Percentiles rank a stretch among this genome's conserved stretches.
Evolutionary conservation across 2,113 vertebrate genomes (phyloP).

Genomic region (Pluvialis apricaria): DNA sequence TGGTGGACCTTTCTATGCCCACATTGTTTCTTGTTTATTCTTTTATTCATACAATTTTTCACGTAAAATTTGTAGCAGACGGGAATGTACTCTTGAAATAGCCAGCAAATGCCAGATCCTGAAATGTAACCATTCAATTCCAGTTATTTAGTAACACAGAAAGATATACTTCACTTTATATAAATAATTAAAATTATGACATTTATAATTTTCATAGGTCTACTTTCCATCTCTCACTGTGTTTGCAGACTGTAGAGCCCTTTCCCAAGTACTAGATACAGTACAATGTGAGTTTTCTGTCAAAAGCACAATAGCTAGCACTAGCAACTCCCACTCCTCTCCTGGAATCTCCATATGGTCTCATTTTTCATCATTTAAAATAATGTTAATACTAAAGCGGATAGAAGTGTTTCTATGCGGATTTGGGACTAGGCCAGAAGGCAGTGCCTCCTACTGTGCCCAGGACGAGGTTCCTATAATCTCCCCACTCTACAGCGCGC

Average conservation of each 20-base stretch:
- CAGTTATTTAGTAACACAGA: neutral
- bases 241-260: neutral
- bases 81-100: neutral
- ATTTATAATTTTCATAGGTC: neutral
- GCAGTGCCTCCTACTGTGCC: neutral
- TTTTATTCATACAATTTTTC: neutral
- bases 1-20: neutral
- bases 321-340: neutral
- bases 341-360: neutral
- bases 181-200: neutral
- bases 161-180: neutral
- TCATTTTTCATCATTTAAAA: neutral
- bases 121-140: neutral
- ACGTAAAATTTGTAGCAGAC: neutral
- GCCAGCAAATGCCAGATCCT: neutral
- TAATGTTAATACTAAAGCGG: neutral
- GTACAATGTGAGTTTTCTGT: neutral
- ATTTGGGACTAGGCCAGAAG: neutral
- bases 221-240: neutral
- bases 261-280: neutral
- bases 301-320: neutral
- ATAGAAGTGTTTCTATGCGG: accelerated
- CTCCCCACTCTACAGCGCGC: neutral
- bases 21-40: neutral
- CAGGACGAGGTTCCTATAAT: accelerated